Base-by-base conservation (phyloP, 1,140 invertebrate genomes). In the Samia ricini region DNA sequence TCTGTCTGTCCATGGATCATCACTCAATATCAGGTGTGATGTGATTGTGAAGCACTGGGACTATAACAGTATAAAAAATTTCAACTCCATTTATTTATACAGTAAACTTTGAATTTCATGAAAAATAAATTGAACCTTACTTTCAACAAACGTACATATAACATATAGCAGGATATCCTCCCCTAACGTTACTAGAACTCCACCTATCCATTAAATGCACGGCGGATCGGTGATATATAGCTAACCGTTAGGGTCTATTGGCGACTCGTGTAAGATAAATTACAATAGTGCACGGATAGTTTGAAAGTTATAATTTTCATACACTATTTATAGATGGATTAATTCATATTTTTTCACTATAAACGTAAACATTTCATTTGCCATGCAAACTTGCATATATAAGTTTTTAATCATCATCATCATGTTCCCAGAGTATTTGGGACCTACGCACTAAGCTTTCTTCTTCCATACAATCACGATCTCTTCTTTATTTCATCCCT, bases 201-300 rank as follows among this genome's bases (percentile, higher is more conserved):
- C 7, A 42, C 33, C 33, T 42, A 42, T 42, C 33, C 33, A 42
- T 42, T 15, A 42, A 42, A 42, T 42, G 15, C 33, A 42, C 33
- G 33, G 33, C n/a, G 33, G 15, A 42, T 42, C 33, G 33, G 33
- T 42, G 33, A 42, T 29, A 29, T 15, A 42, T 42, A 15, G 33
- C 33, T 15, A 12, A 42, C 33, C 33, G 33, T 42, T 42, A 3
- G 33, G 64, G 48, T 66, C 56, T 61, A 66, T 66, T 66, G 64
- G 55, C 18, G 56, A 21, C 22, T 23, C 29, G 49, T 18, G 15
- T 15, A 62, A 62, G 64, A 66, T 56, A 60, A 62, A 66, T 66
- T 56, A 60, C 24, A 29, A 48, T 15, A 56, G 24, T 60, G 29
- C 64, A 66, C 60, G 64, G 55, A 51, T 33, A 49, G 60, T 60